A percentile compares a stretch with the other conserved stretches of the same genome.
Evolutionary conservation across 2,888 invertebrate genomes (phyloP).

Genomic region (Melipona bicolor): DNA sequence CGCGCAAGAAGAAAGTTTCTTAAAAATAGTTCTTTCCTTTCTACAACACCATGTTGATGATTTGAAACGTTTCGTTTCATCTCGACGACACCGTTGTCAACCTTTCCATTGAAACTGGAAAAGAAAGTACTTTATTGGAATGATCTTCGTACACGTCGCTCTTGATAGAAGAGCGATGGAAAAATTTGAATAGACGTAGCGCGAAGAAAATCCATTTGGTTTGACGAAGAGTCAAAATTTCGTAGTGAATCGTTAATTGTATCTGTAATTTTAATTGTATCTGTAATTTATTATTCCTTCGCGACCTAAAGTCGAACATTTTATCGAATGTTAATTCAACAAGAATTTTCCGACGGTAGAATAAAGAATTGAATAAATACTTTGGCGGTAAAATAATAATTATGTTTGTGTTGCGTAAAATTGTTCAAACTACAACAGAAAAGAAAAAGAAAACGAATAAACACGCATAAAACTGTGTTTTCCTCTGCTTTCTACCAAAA

Average conservation of each 20-base stretch:
- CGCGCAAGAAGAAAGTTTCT: slow-evolving; percentile 23
- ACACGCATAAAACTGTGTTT: neutral
- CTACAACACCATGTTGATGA: rapidly evolving
- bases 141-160: neutral
- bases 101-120: neutral
- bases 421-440: neutral
- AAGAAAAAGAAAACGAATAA: neutral
- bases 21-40: neutral
- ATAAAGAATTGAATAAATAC: no score
- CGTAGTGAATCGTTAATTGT: neutral
- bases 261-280: no score
- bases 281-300: neutral
- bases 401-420: neutral
- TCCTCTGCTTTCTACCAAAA: neutral
- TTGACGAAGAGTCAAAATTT: neutral
- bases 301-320: neutral
- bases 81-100: neutral
- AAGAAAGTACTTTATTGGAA: neutral
- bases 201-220: neutral
- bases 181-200: neutral
- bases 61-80: neutral
- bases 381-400: neutral
- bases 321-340: neutral
- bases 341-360: neutral
- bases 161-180: neutral